A percentile compares a stretch with the other conserved stretches of the same genome.
Evolutionary conservation across 2,888 invertebrate species (phyloP).

Genomic region (Allacma fusca): DNA sequence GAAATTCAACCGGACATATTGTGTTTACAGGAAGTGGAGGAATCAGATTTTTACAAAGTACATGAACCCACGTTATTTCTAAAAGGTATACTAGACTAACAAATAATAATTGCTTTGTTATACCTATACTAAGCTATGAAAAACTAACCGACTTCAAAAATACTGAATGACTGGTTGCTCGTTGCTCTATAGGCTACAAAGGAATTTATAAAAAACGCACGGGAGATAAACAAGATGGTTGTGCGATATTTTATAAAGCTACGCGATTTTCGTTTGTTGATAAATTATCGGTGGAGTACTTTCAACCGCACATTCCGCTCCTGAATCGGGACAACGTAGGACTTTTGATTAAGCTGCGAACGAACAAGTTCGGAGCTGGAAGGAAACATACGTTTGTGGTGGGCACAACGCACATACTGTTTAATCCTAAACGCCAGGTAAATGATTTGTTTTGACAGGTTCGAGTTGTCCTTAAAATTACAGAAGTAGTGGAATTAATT

Average conservation of each 20-base stretch:
- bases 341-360: slow-evolving; percentile 76
- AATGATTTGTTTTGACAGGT: neutral
- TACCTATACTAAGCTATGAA: neutral
- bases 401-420: slow-evolving; percentile 93
- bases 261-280: slow-evolving; percentile 74
- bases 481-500: too few species aligned
- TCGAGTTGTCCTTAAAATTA: too few species aligned
- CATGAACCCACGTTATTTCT: slow-evolving; percentile 66
- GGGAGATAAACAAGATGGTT: slow-evolving; percentile 82
- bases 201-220: slow-evolving; percentile 86
- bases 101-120: neutral
- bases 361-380: slow-evolving; percentile 61
- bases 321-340: slow-evolving; percentile 90
- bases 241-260: slow-evolving; percentile 83
- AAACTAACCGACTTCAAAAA: too few species aligned
- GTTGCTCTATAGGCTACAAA: slow-evolving; percentile 77
- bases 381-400: slow-evolving; percentile 72
- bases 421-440: slow-evolving; percentile 80
- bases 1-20: slow-evolving; percentile 73
- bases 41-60: slow-evolving; percentile 74
- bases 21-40: slow-evolving; percentile 91
- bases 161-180: too few species aligned
- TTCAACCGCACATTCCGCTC: slow-evolving; percentile 69
- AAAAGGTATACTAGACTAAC: slow-evolving; percentile 63
- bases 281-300: slow-evolving; percentile 76